These are phyloP conservation scores for Limnephilus auricula DNA, from an alignment of 2,888 invertebrate species.

Conservation along the genomic window DNA sequence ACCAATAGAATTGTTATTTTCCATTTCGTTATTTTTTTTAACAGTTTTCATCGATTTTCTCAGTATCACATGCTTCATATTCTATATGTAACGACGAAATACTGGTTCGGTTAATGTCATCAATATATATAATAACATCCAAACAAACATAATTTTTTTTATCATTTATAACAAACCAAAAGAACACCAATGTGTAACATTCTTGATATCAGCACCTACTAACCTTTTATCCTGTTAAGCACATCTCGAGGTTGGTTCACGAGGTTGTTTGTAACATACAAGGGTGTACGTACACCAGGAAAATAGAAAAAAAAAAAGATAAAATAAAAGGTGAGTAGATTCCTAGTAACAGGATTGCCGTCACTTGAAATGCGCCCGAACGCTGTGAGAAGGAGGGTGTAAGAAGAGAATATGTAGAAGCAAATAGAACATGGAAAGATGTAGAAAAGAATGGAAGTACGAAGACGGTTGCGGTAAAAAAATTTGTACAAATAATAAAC, in stretches of 20 bases:
- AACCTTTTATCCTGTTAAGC: not conserved
- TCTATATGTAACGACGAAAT: no score
- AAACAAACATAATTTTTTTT: no score
- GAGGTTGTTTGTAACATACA: not conserved
- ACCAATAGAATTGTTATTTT: no score
- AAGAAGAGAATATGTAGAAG: not conserved
- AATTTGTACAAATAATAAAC: not conserved
- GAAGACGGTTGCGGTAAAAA: not conserved
- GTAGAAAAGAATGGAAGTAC: not conserved
- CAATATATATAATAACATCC: no score
- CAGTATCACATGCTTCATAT: no score
- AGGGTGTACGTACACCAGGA: not conserved
- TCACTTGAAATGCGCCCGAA: not conserved
- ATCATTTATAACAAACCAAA: not conserved
- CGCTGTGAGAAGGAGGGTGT: not conserved
- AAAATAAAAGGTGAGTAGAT: not conserved
- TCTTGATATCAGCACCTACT: not conserved
- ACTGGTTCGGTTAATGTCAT: no score
- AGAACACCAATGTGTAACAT: not conserved
- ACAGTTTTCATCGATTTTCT: no score
- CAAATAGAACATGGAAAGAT: not conserved
- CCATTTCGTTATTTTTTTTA: no score
- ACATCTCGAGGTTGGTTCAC: not conserved
- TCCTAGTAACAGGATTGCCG: not conserved
- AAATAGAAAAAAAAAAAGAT: not conserved